Evolutionary conservation across 2,888 invertebrate genomes (phyloP).

Genomic region (Nipponacmea schrenckii): DNA sequence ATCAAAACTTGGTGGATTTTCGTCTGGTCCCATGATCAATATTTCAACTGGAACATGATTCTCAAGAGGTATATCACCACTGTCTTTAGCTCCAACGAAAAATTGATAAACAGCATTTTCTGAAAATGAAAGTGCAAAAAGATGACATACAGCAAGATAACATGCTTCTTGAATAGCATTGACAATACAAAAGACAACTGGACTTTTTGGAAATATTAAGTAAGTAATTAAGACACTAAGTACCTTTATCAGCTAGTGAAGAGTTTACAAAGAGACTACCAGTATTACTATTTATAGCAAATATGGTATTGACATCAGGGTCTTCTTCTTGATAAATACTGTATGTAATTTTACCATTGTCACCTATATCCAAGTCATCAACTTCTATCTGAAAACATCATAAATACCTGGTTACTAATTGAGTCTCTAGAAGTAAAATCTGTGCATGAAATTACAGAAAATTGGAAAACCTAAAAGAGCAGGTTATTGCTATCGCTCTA

Average conservation of each 20-base stretch:
- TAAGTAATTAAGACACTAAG: background rate
- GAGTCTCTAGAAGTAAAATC: too few species aligned
- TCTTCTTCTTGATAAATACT: slow-evolving; percentile 72
- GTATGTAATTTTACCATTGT: slow-evolving; percentile 79
- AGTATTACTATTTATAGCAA: slow-evolving; percentile 79
- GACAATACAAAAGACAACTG: background rate
- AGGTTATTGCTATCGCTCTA: too few species aligned
- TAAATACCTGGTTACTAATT: too few species aligned
- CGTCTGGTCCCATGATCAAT: slow-evolving; percentile 78
- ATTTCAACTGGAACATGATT: slow-evolving; percentile 85
- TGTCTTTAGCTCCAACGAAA: slow-evolving; percentile 88
- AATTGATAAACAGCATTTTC: slow-evolving; percentile 76
- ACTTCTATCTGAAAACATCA: slow-evolving; percentile 73
- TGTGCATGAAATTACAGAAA: too few species aligned
- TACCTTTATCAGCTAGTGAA: slow-evolving; percentile 38
- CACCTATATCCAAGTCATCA: slow-evolving; percentile 81
- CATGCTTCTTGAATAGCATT: background rate
- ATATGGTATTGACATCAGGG: slow-evolving; percentile 74
- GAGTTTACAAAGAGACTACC: slow-evolving; percentile 74
- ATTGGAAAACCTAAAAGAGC: too few species aligned
- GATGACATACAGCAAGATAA: slow-evolving; percentile 15
- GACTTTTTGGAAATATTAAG: background rate
- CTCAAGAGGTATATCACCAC: slow-evolving; percentile 77
- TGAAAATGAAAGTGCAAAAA: slow-evolving; percentile 36
- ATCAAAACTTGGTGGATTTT: slow-evolving; percentile 80